Evolutionary conservation across 2,113 vertebrate species (phyloP).

Genomic region (Myxocyprinus asiaticus): DNA sequence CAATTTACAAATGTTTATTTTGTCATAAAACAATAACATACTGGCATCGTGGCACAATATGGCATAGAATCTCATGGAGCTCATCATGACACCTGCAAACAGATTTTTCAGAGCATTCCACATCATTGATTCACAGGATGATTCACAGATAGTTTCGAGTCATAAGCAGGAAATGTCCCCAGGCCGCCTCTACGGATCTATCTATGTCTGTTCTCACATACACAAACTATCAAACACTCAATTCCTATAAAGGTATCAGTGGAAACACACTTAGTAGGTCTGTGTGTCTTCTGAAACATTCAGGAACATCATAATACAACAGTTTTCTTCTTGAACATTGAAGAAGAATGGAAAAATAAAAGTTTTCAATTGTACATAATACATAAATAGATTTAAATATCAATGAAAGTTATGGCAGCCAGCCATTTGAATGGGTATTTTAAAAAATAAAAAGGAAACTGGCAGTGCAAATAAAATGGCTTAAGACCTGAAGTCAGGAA

Average conservation of each 20-base stretch:
- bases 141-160: slow-evolving; percentile 62
- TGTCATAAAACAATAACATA: slow-evolving; percentile 17
- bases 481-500: slow-evolving; percentile 1
- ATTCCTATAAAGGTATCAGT: neutral
- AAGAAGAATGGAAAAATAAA: slow-evolving; percentile 36
- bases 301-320: slow-evolving; percentile 40
- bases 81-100: slow-evolving; percentile 56
- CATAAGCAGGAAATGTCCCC: slow-evolving; percentile 13
- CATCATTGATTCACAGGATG: slow-evolving; percentile 70
- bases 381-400: slow-evolving; percentile 60
- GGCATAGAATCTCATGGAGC: slow-evolving; percentile 62
- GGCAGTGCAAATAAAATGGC: slow-evolving; percentile 25
- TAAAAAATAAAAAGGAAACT: neutral
- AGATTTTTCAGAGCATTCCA: slow-evolving; percentile 66
- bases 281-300: slow-evolving; percentile 1
- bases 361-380: slow-evolving; percentile 55
- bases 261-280: neutral
- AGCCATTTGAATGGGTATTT: neutral
- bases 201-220: neutral
- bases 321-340: slow-evolving; percentile 20
- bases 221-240: neutral
- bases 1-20: slow-evolving; percentile 46
- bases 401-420: neutral
- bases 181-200: neutral
- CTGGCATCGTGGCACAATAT: neutral